These are phyloP conservation scores for Trididemnum miniatum DNA, from an alignment of 23 tunicate species.

Conservation along the genomic window DNA sequence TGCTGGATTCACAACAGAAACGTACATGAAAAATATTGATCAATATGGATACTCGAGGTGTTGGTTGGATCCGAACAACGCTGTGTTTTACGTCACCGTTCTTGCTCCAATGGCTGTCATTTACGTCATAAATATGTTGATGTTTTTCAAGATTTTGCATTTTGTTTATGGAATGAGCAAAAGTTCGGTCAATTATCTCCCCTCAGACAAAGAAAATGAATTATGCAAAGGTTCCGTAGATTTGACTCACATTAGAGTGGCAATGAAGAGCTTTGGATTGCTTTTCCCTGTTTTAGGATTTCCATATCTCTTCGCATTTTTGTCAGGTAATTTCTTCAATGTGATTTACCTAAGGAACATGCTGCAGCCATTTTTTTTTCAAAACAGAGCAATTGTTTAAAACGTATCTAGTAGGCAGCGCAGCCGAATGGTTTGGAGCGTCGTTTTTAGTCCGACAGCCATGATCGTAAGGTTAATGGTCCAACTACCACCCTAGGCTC, in stretches of 20 bases:
- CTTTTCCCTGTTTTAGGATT: constrained; percentile 44
- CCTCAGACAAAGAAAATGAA: not conserved
- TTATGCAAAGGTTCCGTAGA: not conserved
- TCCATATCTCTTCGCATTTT: constrained; percentile 28
- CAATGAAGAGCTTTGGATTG: constrained; percentile 26
- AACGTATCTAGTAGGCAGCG: too few relatives aligned
- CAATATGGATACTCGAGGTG: constrained; percentile 30
- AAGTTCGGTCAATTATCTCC: constrained; percentile 1
- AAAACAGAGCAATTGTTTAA: too few relatives aligned
- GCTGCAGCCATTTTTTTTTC: too few relatives aligned
- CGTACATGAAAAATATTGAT: constrained; percentile 10
- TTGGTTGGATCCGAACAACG: constrained; percentile 31
- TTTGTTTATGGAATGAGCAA: constrained; percentile 51
- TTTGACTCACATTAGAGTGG: not conserved
- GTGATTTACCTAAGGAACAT: too few relatives aligned
- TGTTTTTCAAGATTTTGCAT: constrained; percentile 15
- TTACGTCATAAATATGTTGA: constrained; percentile 8
- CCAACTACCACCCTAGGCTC: too few relatives aligned
- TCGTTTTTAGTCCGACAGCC: too few relatives aligned
- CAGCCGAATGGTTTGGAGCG: too few relatives aligned
- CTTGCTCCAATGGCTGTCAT: constrained; percentile 44
- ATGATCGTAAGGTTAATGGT: too few relatives aligned
- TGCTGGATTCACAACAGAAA: constrained; percentile 21
- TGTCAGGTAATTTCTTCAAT: constrained; percentile 38
- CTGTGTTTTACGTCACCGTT: constrained; percentile 21